Percentiles rank a stretch among this genome's conserved stretches.
phyloP scores from a whole-genome alignment of 2,888 invertebrate species.

The Plusia festucae region DNA sequence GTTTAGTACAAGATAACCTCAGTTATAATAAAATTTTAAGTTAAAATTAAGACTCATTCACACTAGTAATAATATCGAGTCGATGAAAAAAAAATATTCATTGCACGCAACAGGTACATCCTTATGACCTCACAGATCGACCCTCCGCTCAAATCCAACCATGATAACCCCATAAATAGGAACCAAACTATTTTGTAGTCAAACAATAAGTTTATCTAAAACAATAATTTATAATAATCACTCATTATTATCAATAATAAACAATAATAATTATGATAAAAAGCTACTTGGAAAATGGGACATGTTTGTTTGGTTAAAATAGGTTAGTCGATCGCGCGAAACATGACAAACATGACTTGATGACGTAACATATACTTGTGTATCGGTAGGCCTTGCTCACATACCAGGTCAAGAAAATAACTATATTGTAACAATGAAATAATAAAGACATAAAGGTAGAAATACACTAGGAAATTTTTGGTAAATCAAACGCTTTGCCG shows the following conservation, averaged over 20 bases:
- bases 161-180: constrained; percentile 37
- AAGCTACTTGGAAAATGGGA: constrained; percentile 39
- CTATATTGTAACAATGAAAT: constrained; percentile 31
- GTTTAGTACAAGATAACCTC: too few relatives aligned
- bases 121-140: constrained; percentile 13
- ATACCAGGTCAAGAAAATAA: constrained; percentile 49
- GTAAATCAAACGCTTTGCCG: too few relatives aligned
- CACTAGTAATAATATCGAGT: neutral
- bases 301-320: constrained; percentile 47
- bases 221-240: constrained; percentile 54
- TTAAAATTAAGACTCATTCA: neutral
- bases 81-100: neutral
- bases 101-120: neutral
- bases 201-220: constrained; percentile 48
- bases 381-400: constrained; percentile 18
- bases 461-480: neutral
- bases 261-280: constrained; percentile 47
- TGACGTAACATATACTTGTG: constrained; percentile 38
- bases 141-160: neutral
- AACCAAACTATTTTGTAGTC: constrained; percentile 36
- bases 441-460: neutral
- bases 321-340: constrained; percentile 34
- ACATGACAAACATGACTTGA: constrained; percentile 29
- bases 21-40: neutral
- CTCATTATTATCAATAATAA: constrained; percentile 29